Base-by-base conservation (phyloP, 2,888 invertebrate species). In the Stenoptilia bipunctidactyla region DNA sequence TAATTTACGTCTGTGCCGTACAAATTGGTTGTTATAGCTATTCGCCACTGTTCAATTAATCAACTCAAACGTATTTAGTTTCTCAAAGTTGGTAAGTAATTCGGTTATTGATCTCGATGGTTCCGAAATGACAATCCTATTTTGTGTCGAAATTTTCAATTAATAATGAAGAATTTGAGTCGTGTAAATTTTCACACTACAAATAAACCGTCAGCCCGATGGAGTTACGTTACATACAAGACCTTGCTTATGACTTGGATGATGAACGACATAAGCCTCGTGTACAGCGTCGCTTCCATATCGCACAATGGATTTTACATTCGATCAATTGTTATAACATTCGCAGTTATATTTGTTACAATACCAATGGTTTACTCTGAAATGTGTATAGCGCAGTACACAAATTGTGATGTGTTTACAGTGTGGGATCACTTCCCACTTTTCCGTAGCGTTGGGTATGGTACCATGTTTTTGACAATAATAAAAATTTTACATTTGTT, bases 351-450 rank as follows among this genome's bases (percentile, higher is more conserved):
- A 45, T 59, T 77, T 41, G 48, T 76, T 27, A 75, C 74, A 37
- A 68, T 77, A 52, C 82, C 82, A 37, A 45, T 80, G 36, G 61
- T 73, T 27, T 80, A 76, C 54, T 76, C 79, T 12, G 77, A 80
- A 50, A 67, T 82, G 47, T 72, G 71, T 51, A 47, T 83, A 36
- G 67, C 70, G 27, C 82, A 82, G 45, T 83, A 80, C 41, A 71
- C 75, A 8, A 76, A 74, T 45, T 63, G 66, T 45, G 57, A 64
- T 50, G 51, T 63, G 13, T 51, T 79, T 37, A 55, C 66, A 10
- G 61, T 70, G 56, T 83, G 79, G 79, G 58, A 80, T 45, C 77
- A 63, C 44, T 72, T 69, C 39, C 82, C 82, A 1, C 46, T 82
- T 15, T 66, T 82, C 15, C 64, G 64, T 8, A 57, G 70, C 34